Evolutionary conservation across 2,113 vertebrate species (phyloP), one percentile per base, ranked within the genome.

Genomic region (Gymnorhina tibicen): DNA sequence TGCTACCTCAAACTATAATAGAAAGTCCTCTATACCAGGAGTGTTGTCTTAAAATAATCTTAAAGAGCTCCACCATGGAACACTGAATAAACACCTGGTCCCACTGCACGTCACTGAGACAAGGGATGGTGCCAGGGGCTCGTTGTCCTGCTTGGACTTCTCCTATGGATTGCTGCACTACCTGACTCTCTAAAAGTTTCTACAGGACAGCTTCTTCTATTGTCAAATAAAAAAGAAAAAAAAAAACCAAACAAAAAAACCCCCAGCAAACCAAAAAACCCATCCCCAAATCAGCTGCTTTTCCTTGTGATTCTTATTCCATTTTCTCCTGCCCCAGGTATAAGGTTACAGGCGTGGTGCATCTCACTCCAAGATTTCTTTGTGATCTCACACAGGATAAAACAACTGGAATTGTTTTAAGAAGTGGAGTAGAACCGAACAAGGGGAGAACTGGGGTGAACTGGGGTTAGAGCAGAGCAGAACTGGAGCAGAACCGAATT

Each of bases 241-340:
- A 41, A 33, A 42, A 13, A 46, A 33, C 4, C 15, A 15, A n/a
- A 53, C 5, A 23, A 46, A 32, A 22, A 11, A 39, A 21, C 3
- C 16, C 15, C n/a, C n/a, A 49, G 22, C 8, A n/a, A 46, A 28
- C 4, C 4, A 58, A 55, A 50, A 44, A 12, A 2, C 0, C 6
- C 6, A 28, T 32, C 8, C 24, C 15, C 16, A 70, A 39, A 53
- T 20, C 35, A 77, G 41, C 50, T 86, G 39, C 6, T 92, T 84
- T 60, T 44, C 35, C 16, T 19, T 44, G 15, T 23, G 32, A 37
- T 46, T 53, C 46, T 53, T 11, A 28, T 0, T 68, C 19, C 2
- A 7, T 83, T 64, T 91, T 76, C 46, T 76, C 5, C 41, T 46
- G 44, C 37, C 72, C 7, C 23, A 59, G 16, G 22, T 35, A 21